These are phyloP conservation scores for Amblyopsis rosae DNA, from an alignment of 2,113 vertebrate species.

Conservation along the genomic window DNA sequence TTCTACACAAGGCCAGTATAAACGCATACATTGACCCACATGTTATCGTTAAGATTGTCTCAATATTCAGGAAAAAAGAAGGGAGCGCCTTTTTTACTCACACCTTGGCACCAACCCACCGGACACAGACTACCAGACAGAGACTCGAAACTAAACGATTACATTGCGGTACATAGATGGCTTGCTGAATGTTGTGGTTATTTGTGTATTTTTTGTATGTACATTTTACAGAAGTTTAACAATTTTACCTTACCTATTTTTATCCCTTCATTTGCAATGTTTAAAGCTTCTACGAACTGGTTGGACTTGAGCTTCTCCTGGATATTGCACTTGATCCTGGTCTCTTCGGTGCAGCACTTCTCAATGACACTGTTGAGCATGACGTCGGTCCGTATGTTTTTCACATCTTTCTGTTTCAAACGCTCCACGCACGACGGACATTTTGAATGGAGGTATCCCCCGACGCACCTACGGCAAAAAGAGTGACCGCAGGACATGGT, in stretches of 20 bases:
- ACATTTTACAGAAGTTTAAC: neutral
- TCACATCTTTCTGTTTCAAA: conserved; percentile 67
- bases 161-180: neutral
- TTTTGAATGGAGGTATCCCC: conserved; percentile 56
- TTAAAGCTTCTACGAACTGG: conserved; percentile 76
- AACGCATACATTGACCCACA: no score
- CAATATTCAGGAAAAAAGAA: no score
- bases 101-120: no score
- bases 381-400: conserved; percentile 73
- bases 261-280: conserved; percentile 72
- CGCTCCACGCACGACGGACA: conserved; percentile 79
- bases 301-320: conserved; percentile 68
- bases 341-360: conserved; percentile 74
- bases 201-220: neutral
- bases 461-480: conserved; percentile 82
- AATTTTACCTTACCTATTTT: conserved; percentile 72
- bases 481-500: conserved; percentile 85
- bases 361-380: conserved; percentile 79
- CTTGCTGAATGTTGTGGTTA: neutral
- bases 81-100: no score
- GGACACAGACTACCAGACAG: no score
- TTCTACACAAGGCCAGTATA: no score
- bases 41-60: no score
- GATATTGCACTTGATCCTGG: conserved; percentile 60
- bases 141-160: no score